phyloP scores from a whole-genome alignment of 2,113 vertebrate genomes.

The Cryptotis parvus region DNA sequence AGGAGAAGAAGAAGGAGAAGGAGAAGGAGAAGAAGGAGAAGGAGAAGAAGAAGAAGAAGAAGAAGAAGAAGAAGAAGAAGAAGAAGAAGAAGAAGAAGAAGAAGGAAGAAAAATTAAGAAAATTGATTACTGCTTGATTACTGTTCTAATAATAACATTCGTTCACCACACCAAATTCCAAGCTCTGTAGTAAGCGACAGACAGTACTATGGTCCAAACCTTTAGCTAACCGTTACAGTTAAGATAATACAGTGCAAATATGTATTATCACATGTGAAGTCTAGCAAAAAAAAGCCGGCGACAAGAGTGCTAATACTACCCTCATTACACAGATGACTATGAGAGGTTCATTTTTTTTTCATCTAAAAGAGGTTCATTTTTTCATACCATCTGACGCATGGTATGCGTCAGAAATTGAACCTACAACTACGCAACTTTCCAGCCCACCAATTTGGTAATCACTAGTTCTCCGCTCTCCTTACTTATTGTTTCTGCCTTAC shows the following conservation, averaged over 20 bases:
- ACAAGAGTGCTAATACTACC: not conserved
- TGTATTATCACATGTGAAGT: not conserved
- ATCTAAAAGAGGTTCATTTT: not conserved
- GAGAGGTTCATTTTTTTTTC: not conserved
- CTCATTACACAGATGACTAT: conserved; percentile 1
- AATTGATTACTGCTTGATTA: not conserved
- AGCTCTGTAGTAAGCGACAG: not conserved
- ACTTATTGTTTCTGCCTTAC: not conserved
- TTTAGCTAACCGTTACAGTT: not conserved
- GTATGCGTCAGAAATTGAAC: not conserved
- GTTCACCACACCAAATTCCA: conserved; percentile 4
- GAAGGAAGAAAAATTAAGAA: conserved; percentile 45
- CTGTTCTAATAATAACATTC: conserved; percentile 48
- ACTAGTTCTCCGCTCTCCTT: not conserved
- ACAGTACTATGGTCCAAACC: conserved; percentile 18
- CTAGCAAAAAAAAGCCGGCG: not conserved
- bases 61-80: no score
- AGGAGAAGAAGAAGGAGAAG: no score
- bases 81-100: no score
- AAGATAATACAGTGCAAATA: no score
- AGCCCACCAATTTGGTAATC: not conserved
- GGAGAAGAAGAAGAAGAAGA: no score
- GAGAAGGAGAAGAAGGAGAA: no score
- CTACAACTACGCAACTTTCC: not conserved
- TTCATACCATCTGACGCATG: not conserved